These are phyloP conservation scores for Formica selysi DNA, from an alignment of 1,140 invertebrate species.

Conservation along the genomic window DNA sequence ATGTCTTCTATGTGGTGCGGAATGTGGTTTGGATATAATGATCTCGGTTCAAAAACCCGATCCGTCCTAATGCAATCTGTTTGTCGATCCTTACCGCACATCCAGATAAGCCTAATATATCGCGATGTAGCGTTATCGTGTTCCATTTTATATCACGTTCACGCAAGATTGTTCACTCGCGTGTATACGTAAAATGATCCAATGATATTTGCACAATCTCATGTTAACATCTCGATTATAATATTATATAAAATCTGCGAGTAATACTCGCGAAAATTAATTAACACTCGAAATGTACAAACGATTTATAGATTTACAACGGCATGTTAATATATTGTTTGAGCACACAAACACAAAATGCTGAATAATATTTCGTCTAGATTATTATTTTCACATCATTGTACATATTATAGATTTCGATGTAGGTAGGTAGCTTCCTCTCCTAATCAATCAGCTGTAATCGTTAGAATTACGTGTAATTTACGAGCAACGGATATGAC, in stretches of 20 bases:
- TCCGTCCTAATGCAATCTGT: constrained; percentile 50
- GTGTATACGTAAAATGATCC: not conserved
- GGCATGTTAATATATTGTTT: not conserved
- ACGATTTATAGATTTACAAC: not conserved
- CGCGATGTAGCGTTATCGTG: not conserved
- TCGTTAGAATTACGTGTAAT: constrained; percentile 37
- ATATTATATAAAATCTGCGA: not conserved
- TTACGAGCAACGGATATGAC: constrained; percentile 53
- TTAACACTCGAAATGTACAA: not conserved
- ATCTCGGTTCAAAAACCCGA: constrained; percentile 57
- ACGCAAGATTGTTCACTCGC: not conserved
- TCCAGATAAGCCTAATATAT: constrained; percentile 3
- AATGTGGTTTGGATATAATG: constrained; percentile 61
- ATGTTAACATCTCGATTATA: constrained; percentile 10
- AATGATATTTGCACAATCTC: too few relatives aligned
- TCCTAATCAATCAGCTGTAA: constrained; percentile 48
- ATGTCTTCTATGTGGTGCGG: constrained; percentile 58
- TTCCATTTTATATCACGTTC: not conserved
- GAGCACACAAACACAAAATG: not conserved
- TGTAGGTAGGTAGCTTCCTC: constrained; percentile 24
- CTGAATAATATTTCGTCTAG: not conserved
- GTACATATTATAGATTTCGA: not conserved
- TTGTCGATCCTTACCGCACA: constrained; percentile 33
- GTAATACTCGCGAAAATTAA: constrained; percentile 12
- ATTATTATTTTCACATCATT: constrained; percentile 35